Percentiles rank a stretch among this genome's conserved stretches.
phyloP scores from a whole-genome alignment of 2,888 invertebrate species.

The Agriotes lineatus region DNA sequence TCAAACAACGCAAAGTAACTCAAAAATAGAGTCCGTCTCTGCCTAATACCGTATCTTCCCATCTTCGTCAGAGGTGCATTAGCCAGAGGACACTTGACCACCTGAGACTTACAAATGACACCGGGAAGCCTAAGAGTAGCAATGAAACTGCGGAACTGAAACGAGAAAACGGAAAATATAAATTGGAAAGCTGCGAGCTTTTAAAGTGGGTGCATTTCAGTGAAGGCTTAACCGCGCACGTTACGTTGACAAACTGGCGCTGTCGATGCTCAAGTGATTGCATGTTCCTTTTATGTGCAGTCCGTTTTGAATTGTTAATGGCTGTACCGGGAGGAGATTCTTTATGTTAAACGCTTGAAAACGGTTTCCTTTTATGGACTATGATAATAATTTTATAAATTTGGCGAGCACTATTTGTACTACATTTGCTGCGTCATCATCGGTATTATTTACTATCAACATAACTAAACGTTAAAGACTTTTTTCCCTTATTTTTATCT shows the following conservation, averaged over 20 bases:
- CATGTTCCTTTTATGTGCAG: too few relatives aligned
- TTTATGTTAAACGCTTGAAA: too few relatives aligned
- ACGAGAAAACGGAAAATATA: background rate
- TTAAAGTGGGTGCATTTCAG: background rate
- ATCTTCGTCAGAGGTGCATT: conserved; percentile 28
- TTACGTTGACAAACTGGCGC: background rate
- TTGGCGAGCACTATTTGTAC: too few relatives aligned
- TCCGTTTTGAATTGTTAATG: too few relatives aligned
- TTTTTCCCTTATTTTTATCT: too few relatives aligned
- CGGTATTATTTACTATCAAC: too few relatives aligned
- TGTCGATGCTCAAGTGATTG: too few relatives aligned
- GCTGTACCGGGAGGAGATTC: too few relatives aligned
- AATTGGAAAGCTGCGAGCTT: conserved; percentile 4
- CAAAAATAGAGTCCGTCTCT: conserved; percentile 24
- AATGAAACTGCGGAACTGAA: background rate
- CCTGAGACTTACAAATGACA: conserved; percentile 45
- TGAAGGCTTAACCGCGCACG: background rate
- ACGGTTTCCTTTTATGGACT: background rate
- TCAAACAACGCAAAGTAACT: background rate
- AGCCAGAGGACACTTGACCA: conserved; percentile 38
- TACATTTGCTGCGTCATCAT: too few relatives aligned
- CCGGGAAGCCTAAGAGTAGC: conserved; percentile 9
- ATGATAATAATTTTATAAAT: too few relatives aligned
- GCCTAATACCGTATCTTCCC: conserved; percentile 13
- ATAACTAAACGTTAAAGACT: too few relatives aligned